Evolutionary conservation across 1,140 invertebrate genomes (phyloP).

Genomic region (Mamestra configurata): DNA sequence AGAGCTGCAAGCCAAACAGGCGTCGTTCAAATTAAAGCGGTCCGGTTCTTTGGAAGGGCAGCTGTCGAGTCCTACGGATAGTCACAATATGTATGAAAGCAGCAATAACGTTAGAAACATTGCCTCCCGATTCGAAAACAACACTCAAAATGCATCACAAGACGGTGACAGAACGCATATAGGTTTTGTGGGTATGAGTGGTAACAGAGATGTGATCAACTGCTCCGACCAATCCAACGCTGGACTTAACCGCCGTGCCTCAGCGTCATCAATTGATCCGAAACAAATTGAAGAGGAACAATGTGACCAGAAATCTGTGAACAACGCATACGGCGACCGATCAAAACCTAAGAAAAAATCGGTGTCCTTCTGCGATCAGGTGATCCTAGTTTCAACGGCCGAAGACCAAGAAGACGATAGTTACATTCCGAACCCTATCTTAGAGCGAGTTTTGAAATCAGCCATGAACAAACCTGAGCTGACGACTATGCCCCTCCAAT

Average conservation of each 20-base stretch:
- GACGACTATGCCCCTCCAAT: slow-evolving; percentile 85
- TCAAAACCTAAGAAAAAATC: slow-evolving; percentile 95
- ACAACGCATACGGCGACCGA: slow-evolving; percentile 69
- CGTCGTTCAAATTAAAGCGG: slow-evolving; percentile 90
- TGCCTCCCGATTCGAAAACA: slow-evolving; percentile 94
- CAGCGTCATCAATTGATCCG: slow-evolving; percentile 83
- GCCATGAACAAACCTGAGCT: slow-evolving; percentile 93
- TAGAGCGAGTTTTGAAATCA: slow-evolving; percentile 94
- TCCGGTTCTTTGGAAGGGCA: slow-evolving; percentile 81
- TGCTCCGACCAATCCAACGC: slow-evolving; percentile 78
- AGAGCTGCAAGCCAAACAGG: slow-evolving; percentile 94
- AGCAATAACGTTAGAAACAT: slow-evolving; percentile 92
- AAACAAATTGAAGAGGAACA: slow-evolving; percentile 85
- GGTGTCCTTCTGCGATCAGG: slow-evolving; percentile 97
- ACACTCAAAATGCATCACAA: slow-evolving; percentile 65
- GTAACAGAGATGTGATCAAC: slow-evolving; percentile 82
- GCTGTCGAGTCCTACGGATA: slow-evolving; percentile 68
- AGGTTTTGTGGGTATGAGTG: slow-evolving; percentile 75
- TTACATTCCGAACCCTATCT: slow-evolving; percentile 96
- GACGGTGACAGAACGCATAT: slow-evolving; percentile 78
- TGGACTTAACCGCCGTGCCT: slow-evolving; percentile 75
- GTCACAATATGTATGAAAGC: slow-evolving; percentile 72
- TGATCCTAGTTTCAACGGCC: slow-evolving; percentile 96
- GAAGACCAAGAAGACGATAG: slow-evolving; percentile 96
- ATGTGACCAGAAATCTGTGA: slow-evolving; percentile 70